Evolutionary conservation across 1,140 invertebrate species (phyloP).

Genomic region (Calephelis virginiensis): DNA sequence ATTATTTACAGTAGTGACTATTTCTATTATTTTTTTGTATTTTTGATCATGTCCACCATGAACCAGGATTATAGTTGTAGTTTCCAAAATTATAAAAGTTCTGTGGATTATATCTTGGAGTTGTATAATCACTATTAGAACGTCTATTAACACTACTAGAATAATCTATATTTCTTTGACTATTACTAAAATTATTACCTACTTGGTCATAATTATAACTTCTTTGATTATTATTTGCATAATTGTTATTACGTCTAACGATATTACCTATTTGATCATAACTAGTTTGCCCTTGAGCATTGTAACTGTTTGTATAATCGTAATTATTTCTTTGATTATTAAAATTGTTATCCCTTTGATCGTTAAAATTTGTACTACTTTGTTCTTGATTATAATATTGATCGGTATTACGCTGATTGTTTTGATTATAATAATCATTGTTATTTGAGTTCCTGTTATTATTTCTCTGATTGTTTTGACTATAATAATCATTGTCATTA

Average conservation of each 20-base stretch:
- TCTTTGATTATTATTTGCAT: conserved; percentile 13
- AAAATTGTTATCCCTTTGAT: conserved; percentile 18
- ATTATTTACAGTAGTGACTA: too few species aligned
- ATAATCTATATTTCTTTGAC: conserved; percentile 22
- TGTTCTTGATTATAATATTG: conserved; percentile 11
- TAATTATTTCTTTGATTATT: conserved; percentile 20
- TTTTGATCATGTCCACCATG: not conserved
- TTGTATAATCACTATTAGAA: conserved; percentile 26
- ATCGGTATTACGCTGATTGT: conserved; percentile 14
- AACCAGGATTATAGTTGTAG: conserved; percentile 9
- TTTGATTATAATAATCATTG: conserved; percentile 25
- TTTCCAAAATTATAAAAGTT: conserved; percentile 1
- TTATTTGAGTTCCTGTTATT: not conserved
- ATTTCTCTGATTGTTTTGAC: conserved; percentile 16
- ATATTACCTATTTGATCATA: not conserved
- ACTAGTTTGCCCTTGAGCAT: not conserved
- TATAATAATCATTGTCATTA: conserved; percentile 21
- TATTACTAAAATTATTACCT: conserved; percentile 14
- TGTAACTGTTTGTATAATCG: conserved; percentile 18
- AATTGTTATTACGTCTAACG: not conserved
- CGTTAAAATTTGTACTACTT: conserved; percentile 14
- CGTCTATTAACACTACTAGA: conserved; percentile 18
- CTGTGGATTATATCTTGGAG: conserved; percentile 18
- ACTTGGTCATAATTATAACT: conserved; percentile 18
- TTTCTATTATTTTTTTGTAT: not conserved